phyloP scores from a whole-genome alignment of 2,888 invertebrate species.

The Melanotus villosus region DNA sequence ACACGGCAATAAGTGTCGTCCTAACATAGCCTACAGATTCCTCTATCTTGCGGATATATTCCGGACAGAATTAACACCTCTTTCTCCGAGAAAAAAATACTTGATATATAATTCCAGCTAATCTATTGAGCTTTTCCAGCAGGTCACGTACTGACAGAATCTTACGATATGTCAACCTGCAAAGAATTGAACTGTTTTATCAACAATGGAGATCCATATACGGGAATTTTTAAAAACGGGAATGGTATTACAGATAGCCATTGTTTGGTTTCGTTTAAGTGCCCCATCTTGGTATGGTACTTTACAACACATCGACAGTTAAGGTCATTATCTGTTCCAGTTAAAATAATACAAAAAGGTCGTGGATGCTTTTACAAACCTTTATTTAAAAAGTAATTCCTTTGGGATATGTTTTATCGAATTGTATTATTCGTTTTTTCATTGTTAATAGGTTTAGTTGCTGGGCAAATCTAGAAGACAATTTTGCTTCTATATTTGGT shows the following conservation, averaged over 20 bases:
- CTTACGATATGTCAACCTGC: constrained; percentile 32
- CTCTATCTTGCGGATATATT: constrained; percentile 53
- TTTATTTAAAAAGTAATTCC: no score
- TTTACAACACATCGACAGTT: no score
- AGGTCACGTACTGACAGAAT: constrained; percentile 38
- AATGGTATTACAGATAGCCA: background rate
- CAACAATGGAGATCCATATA: constrained; percentile 13
- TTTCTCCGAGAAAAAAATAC: constrained; percentile 25
- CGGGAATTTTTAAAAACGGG: background rate
- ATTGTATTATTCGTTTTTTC: no score
- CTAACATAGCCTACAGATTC: constrained; percentile 62
- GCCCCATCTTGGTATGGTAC: no score
- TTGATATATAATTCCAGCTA: constrained; percentile 27
- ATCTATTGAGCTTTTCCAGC: constrained; percentile 38
- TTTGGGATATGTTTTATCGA: no score
- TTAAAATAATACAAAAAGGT: no score
- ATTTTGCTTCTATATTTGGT: no score
- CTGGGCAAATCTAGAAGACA: no score
- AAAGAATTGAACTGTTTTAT: constrained; percentile 22
- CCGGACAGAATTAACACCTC: constrained; percentile 50
- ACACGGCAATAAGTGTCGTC: constrained; percentile 65
- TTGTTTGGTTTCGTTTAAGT: no score
- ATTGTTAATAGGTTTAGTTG: no score
- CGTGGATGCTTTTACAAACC: no score
- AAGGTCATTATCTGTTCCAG: no score